Conservation (phyloP, 2,888 invertebrate species). For the Arrhopalites spinosus region DNA sequence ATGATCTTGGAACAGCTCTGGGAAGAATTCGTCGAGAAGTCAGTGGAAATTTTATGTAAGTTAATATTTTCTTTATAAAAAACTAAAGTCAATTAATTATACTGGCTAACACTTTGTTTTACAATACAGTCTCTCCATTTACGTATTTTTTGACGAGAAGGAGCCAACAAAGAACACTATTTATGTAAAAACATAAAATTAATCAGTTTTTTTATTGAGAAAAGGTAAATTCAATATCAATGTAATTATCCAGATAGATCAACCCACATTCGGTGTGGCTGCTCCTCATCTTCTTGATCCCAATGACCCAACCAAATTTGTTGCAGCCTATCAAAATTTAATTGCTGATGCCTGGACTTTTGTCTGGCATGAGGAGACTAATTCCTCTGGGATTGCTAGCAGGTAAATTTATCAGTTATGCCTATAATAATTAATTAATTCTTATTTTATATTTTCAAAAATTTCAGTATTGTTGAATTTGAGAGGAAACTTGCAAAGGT, state of each 20-base stretch:
- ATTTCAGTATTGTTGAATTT: constrained; percentile 67
- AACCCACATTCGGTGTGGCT: constrained; percentile 30
- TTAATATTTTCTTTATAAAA: too few relatives aligned
- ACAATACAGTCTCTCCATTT: constrained; percentile 57
- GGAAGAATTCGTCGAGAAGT: constrained; percentile 58
- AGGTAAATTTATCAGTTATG: too few relatives aligned
- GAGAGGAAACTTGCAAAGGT: constrained; percentile 70
- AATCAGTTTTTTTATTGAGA: not conserved
- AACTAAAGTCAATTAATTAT: too few relatives aligned
- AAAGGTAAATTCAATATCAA: not conserved
- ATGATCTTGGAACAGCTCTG: constrained; percentile 56
- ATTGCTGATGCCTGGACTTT: constrained; percentile 41
- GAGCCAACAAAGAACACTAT: constrained; percentile 58
- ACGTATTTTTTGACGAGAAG: constrained; percentile 57
- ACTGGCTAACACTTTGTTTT: too few relatives aligned
- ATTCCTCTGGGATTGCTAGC: constrained; percentile 64
- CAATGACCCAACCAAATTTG: not conserved
- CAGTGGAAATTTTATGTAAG: constrained; percentile 58
- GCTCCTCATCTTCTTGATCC: constrained; percentile 22
- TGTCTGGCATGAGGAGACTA: constrained; percentile 47
- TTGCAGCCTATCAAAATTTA: constrained; percentile 43
- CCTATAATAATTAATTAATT: too few relatives aligned
- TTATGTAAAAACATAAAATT: constrained; percentile 57
- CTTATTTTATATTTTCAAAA: too few relatives aligned
- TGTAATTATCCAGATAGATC: constrained; percentile 12